Percentiles rank a stretch among this genome's conserved stretches.
Evolutionary conservation across 1,140 invertebrate species (phyloP).

Genomic region (Holcopasites calliopsidis): DNA sequence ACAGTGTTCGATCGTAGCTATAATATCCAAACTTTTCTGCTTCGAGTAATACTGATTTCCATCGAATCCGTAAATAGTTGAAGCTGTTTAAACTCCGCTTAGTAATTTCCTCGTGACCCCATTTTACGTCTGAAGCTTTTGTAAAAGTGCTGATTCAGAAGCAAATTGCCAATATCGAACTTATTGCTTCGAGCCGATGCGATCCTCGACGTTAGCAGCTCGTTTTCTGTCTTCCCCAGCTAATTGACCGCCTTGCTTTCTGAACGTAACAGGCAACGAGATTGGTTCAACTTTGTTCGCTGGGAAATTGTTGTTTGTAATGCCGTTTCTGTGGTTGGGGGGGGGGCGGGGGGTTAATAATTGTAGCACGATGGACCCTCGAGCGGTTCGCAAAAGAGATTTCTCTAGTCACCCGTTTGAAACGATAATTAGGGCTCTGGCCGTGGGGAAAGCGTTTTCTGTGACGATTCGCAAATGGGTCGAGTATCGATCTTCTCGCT

Average conservation of each 20-base stretch:
- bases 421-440: slow-evolving; percentile 10
- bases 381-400: not conserved
- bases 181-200: not conserved
- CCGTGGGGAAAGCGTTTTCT: not conserved
- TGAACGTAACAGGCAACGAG: not conserved
- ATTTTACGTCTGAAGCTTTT: not conserved
- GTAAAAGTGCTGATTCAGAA: not conserved
- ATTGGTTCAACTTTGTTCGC: not conserved
- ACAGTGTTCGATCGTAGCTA: too few relatives aligned
- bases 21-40: too few relatives aligned
- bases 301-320: not conserved
- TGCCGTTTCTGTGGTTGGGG: too few relatives aligned
- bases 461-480: slow-evolving; percentile 27
- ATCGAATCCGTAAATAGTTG: too few relatives aligned
- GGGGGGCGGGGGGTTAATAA: too few relatives aligned
- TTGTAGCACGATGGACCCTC: not conserved
- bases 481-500: slow-evolving; percentile 15
- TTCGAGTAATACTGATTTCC: too few relatives aligned
- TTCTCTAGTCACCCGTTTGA: not conserved
- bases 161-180: not conserved
- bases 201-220: not conserved
- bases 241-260: slow-evolving; percentile 18
- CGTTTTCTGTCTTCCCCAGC: not conserved
- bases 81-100: too few relatives aligned
- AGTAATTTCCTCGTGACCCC: not conserved